Evolutionary conservation across 2,797 vertebrate species (phyloP).

Genomic region (Tympanoctomys barrerae): DNA sequence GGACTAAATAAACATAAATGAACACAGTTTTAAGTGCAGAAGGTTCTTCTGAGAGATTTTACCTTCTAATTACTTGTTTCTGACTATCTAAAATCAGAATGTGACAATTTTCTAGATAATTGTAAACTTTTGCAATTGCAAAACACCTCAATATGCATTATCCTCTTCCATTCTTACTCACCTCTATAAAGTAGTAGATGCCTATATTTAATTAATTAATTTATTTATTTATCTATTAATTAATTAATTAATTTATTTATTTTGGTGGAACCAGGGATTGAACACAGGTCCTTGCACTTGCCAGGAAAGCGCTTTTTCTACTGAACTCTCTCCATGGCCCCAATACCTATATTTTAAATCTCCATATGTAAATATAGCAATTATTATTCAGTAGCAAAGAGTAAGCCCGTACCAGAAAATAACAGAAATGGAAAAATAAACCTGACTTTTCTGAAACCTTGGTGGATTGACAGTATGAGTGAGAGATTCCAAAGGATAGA

Average conservation of each 20-base stretch:
- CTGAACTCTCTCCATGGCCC: too few species aligned
- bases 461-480: background rate
- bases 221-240: background rate
- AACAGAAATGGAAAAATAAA: background rate
- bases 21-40: slow-evolving; percentile 18
- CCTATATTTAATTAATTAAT: too few species aligned
- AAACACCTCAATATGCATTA: background rate
- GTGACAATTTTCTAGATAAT: background rate
- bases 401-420: background rate
- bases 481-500: background rate
- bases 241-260: too few species aligned
- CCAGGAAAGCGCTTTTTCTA: too few species aligned
- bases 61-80: background rate
- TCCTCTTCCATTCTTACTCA: background rate
- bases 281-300: too few species aligned
- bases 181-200: background rate
- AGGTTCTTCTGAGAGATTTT: background rate
- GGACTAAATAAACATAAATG: slow-evolving; percentile 50
- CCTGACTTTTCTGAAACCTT: background rate
- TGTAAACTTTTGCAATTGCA: background rate
- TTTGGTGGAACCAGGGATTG: too few species aligned
- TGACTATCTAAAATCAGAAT: slow-evolving; percentile 7
- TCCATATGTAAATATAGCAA: background rate
- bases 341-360: background rate
- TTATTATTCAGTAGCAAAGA: background rate